These are phyloP conservation scores for Scaptomyza tumidula DNA, from an alignment of 2,888 invertebrate species.

Conservation along the genomic window DNA sequence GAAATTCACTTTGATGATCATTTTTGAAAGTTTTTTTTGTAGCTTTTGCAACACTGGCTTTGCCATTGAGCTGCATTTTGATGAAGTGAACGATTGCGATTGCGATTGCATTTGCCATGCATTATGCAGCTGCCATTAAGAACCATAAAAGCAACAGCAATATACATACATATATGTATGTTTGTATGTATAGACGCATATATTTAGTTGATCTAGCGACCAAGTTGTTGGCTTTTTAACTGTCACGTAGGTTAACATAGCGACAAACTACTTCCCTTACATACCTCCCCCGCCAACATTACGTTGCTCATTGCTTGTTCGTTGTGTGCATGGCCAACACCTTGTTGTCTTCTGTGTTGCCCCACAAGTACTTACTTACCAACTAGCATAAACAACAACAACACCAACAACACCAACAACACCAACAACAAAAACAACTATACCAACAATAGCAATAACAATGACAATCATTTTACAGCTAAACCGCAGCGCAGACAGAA, in stretches of 20 bases:
- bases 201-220: conserved; percentile 61
- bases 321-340: conserved; percentile 1
- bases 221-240: conserved; percentile 50
- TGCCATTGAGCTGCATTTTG: conserved; percentile 38
- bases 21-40: neutral
- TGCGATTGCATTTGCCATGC: conserved; percentile 56
- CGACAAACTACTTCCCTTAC: neutral
- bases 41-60: conserved; percentile 14
- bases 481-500: conserved; percentile 58
- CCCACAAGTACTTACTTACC: conserved; percentile 56
- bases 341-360: conserved; percentile 19
- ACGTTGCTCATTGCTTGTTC: no score
- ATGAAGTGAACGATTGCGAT: conserved; percentile 41
- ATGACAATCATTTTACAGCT: conserved; percentile 64
- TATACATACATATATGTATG: conserved; percentile 30
- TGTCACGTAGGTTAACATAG: conserved; percentile 73
- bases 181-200: conserved; percentile 3
- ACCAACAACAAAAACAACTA: conserved; percentile 35
- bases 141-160: conserved; percentile 55
- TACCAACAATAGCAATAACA: conserved; percentile 36
- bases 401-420: conserved; percentile 23
- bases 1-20: conserved; percentile 6
- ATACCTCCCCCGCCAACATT: no score
- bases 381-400: conserved; percentile 50
- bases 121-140: conserved; percentile 64